Percentiles rank a stretch among this genome's conserved stretches.
These are phyloP conservation scores for Myopa testacea DNA, from an alignment of 2,888 invertebrate species.

Conservation along the genomic window DNA sequence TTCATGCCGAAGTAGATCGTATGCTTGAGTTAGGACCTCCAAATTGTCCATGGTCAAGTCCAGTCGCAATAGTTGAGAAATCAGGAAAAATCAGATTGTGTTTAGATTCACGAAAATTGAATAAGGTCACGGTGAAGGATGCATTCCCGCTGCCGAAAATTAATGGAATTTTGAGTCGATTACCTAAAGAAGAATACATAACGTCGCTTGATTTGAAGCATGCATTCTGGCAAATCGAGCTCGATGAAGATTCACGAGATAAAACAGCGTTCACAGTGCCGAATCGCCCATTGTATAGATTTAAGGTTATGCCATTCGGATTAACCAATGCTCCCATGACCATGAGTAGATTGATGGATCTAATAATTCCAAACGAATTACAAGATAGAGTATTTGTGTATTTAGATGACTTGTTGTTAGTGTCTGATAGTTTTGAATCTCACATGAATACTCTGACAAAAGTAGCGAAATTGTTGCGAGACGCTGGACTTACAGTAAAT, in stretches of 20 bases:
- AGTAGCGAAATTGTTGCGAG: conserved; percentile 21
- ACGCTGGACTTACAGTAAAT: conserved; percentile 40
- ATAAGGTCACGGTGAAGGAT: conserved; percentile 49
- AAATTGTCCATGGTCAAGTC: conserved; percentile 54
- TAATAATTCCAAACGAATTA: conserved; percentile 29
- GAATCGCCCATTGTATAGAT: conserved; percentile 39
- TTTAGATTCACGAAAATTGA: conserved; percentile 53
- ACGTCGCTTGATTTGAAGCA: conserved; percentile 39
- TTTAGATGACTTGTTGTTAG: conserved; percentile 39
- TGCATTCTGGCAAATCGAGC: conserved; percentile 43
- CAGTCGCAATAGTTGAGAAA: conserved; percentile 52
- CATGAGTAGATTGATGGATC: conserved; percentile 40
- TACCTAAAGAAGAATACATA: conserved; percentile 39
- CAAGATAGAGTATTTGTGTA: conserved; percentile 43
- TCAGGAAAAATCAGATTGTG: conserved; percentile 50
- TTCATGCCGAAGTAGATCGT: conserved; percentile 49
- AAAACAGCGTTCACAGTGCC: conserved; percentile 41
- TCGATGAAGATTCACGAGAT: conserved; percentile 35
- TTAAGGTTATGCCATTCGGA: conserved; percentile 41
- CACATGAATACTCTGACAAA: conserved; percentile 14
- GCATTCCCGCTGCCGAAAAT: conserved; percentile 43
- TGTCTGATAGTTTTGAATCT: conserved; percentile 36
- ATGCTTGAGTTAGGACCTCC: conserved; percentile 51
- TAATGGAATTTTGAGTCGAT: conserved; percentile 35
- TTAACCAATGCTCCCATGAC: conserved; percentile 40